Evolutionary conservation across 2,797 vertebrate genomes (phyloP).

Genomic region (Enteromius viviparus): DNA sequence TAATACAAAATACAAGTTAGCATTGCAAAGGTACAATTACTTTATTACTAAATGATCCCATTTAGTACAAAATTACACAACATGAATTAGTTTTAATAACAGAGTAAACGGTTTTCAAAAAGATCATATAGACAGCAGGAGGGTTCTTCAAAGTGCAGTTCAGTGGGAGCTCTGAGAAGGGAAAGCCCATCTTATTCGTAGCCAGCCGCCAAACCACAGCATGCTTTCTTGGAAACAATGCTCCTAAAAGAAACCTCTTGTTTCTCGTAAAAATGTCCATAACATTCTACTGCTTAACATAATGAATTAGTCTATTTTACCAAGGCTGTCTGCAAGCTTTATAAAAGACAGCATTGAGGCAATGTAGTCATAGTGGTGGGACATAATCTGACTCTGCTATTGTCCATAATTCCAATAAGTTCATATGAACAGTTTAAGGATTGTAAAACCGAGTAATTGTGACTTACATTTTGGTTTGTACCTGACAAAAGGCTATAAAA

Average conservation of each 20-base stretch:
- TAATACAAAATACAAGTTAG: not conserved
- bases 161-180: conserved; percentile 30
- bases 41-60: not conserved
- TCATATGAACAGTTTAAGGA: not conserved
- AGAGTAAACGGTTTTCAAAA: conserved; percentile 12
- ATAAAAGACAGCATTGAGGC: conserved; percentile 33
- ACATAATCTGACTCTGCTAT: not conserved
- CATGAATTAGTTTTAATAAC: conserved; percentile 5
- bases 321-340: conserved; percentile 41
- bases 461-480: not conserved
- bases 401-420: not conserved
- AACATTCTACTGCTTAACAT: conserved; percentile 31
- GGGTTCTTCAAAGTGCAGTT: conserved; percentile 21
- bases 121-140: conserved; percentile 19
- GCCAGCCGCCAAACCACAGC: conserved; percentile 53
- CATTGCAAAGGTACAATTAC: not conserved
- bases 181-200: conserved; percentile 53
- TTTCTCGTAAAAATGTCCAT: conserved; percentile 55
- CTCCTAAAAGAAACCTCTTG: conserved; percentile 48
- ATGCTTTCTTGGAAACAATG: conserved; percentile 47
- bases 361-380: conserved; percentile 18
- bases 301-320: conserved; percentile 41
- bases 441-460: not conserved
- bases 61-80: not conserved
- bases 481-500: not conserved